phyloP scores from a whole-genome alignment of 1,140 invertebrate genomes.

The Eupristina koningsbergeri region DNA sequence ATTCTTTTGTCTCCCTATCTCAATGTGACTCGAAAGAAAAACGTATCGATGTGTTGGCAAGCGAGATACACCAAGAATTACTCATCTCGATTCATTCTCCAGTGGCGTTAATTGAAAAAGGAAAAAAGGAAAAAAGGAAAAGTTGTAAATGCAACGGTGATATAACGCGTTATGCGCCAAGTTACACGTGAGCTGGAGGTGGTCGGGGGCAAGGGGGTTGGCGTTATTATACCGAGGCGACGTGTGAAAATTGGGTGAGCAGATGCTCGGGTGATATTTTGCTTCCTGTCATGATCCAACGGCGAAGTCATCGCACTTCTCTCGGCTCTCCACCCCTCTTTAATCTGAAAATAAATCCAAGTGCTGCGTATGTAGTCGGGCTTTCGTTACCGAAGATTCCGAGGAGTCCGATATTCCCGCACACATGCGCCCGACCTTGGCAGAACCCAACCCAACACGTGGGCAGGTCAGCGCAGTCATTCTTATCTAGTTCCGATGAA shows the following conservation, averaged over 20 bases:
- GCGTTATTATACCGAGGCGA: neutral
- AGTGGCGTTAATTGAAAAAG: neutral
- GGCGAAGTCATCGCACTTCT: slow-evolving; percentile 24
- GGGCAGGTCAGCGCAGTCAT: neutral
- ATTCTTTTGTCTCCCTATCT: neutral
- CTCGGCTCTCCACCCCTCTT: neutral
- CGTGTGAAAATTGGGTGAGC: slow-evolving; percentile 21
- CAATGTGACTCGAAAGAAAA: neutral
- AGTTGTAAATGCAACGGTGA: slow-evolving; percentile 39
- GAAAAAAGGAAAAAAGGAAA: slow-evolving; percentile 14
- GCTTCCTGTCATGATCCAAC: slow-evolving; percentile 4
- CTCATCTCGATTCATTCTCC: neutral
- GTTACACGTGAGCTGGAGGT: slow-evolving; percentile 33
- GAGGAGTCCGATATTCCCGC: neutral
- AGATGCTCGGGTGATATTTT: slow-evolving; percentile 10
- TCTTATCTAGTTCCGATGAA: slow-evolving; percentile 19
- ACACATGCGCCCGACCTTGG: slow-evolving; percentile 29
- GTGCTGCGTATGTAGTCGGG: neutral
- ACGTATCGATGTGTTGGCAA: neutral
- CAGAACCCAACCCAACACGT: neutral
- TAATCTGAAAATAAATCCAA: slow-evolving; percentile 40
- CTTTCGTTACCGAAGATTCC: slow-evolving; percentile 11
- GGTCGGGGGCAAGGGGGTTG: no score
- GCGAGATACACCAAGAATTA: neutral
- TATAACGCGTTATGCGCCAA: slow-evolving; percentile 45